Evolutionary conservation across 2,797 vertebrate species (phyloP).

Genomic region (Myotis pilosus): DNA sequence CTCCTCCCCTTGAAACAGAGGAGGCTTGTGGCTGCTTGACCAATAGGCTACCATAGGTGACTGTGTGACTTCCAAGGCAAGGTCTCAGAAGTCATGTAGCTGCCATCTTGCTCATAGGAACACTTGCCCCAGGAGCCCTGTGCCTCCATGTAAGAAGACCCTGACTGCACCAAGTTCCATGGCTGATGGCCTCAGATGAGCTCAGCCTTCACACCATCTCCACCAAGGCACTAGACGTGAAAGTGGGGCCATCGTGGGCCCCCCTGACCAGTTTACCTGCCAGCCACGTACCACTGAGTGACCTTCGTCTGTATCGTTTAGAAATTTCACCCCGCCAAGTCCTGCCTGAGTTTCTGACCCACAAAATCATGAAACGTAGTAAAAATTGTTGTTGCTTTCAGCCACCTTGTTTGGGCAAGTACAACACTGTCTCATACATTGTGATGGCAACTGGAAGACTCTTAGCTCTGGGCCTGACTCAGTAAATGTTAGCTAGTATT

Average conservation of each 20-base stretch:
- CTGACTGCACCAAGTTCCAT: neutral
- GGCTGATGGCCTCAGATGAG: neutral
- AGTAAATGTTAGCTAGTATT: neutral
- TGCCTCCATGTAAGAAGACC: neutral
- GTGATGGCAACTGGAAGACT: neutral
- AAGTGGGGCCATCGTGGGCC: neutral
- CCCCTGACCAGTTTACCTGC: neutral
- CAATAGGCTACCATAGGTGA: neutral
- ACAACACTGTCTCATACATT: neutral
- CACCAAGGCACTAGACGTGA: neutral
- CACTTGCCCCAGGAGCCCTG: neutral
- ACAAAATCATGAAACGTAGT: neutral
- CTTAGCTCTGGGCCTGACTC: neutral
- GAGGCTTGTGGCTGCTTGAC: neutral
- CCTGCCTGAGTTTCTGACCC: neutral
- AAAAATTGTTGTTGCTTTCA: neutral
- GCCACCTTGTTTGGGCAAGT: neutral
- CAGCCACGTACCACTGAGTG: neutral
- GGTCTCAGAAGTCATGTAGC: neutral
- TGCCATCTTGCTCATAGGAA: neutral
- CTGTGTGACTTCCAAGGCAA: neutral
- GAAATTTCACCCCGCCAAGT: neutral
- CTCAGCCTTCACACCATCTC: neutral
- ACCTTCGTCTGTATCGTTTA: neutral
- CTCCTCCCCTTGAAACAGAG: neutral